phyloP scores from a whole-genome alignment of 2,888 invertebrate genomes.

The Orgyia antiqua region DNA sequence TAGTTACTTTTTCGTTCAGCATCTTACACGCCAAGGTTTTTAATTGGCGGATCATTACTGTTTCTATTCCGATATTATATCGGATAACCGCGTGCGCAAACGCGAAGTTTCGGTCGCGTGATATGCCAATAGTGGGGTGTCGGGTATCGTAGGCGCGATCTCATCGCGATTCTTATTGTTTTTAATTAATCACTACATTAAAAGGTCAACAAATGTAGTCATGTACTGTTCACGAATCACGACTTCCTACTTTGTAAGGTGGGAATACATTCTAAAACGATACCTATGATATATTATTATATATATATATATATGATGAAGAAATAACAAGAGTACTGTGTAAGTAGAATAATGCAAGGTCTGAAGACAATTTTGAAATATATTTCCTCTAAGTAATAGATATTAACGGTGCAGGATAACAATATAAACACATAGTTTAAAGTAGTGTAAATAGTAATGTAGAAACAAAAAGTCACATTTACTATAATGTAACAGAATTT shows the following conservation, averaged over 20 bases:
- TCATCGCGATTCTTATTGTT: slow-evolving; percentile 41
- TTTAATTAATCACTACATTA: slow-evolving; percentile 35
- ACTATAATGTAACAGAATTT: too few relatives aligned
- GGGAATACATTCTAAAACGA: too few relatives aligned
- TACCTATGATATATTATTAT: too few relatives aligned
- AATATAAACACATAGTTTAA: too few relatives aligned
- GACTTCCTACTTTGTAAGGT: slow-evolving; percentile 2
- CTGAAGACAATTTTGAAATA: too few relatives aligned
- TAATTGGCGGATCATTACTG: slow-evolving; percentile 28
- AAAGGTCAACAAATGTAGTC: slow-evolving; percentile 13
- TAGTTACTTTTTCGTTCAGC: too few relatives aligned
- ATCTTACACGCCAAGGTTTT: too few relatives aligned
- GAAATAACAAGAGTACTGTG: not conserved
- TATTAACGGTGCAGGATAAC: too few relatives aligned
- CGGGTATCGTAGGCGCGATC: slow-evolving; percentile 37
- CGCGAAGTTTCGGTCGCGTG: slow-evolving; percentile 46
- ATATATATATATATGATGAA: not conserved
- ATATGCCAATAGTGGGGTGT: slow-evolving; percentile 27
- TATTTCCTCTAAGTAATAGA: too few relatives aligned
- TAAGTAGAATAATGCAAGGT: too few relatives aligned
- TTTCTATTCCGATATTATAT: slow-evolving; percentile 27
- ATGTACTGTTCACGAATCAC: slow-evolving; percentile 1
- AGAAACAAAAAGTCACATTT: too few relatives aligned
- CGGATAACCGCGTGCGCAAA: slow-evolving; percentile 32
- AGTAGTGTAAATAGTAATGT: too few relatives aligned